These are phyloP conservation scores for Cladorhizidae sp. DNA, from an alignment of 37 sponge, comb jelly and placozoan genomes.

Conservation along the genomic window DNA sequence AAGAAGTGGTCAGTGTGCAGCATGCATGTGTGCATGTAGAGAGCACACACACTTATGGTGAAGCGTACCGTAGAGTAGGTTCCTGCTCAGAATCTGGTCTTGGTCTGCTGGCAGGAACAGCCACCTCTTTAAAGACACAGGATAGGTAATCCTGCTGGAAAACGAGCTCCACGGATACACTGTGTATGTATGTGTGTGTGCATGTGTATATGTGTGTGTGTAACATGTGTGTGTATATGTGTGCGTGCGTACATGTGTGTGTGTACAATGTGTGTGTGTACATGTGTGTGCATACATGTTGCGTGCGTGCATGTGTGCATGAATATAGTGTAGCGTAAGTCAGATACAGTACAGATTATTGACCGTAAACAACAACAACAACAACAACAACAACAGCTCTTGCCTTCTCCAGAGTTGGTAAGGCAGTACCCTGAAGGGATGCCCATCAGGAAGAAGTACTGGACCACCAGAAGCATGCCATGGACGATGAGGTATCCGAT, in stretches of 20 bases:
- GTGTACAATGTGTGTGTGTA: no score
- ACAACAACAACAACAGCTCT: background rate
- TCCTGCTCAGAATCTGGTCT: slow-evolving; percentile 52
- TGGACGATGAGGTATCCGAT: slow-evolving; percentile 32
- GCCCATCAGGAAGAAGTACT: slow-evolving; percentile 56
- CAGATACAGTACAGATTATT: no score
- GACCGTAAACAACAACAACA: background rate
- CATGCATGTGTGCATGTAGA: no score
- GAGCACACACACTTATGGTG: no score
- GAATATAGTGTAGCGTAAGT: no score
- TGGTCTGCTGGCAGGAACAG: slow-evolving; percentile 50
- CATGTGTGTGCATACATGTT: no score
- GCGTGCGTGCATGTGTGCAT: no score
- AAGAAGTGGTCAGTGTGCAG: no score
- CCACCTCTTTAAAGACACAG: slow-evolving; percentile 50
- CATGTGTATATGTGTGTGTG: background rate
- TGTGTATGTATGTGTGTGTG: slow-evolving; percentile 15
- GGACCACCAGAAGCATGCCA: slow-evolving; percentile 40
- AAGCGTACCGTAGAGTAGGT: slow-evolving; percentile 67
- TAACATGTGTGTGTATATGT: background rate
- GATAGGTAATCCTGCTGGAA: background rate
- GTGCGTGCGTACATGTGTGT: background rate
- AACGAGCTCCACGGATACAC: slow-evolving; percentile 60
- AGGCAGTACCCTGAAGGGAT: slow-evolving; percentile 38
- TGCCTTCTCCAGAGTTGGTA: slow-evolving; percentile 10